Percentiles rank a stretch among this genome's conserved stretches.
Evolutionary conservation across 2,888 invertebrate genomes (phyloP).

Genomic region (Cetonia aurata): DNA sequence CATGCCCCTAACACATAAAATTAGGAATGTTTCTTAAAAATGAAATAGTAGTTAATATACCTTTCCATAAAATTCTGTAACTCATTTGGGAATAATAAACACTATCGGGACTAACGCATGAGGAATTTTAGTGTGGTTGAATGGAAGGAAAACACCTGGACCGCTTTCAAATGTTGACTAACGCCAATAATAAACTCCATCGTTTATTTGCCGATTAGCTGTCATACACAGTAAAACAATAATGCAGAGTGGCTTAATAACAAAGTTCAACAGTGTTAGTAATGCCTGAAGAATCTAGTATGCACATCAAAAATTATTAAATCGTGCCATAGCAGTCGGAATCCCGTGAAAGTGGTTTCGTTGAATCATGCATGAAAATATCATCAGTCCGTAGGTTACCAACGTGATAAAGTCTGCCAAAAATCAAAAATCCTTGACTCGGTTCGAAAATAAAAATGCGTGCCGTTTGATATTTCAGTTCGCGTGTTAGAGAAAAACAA

Average conservation of each 20-base stretch:
- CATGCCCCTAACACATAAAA: too few relatives aligned
- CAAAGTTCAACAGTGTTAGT: neutral
- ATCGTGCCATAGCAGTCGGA: constrained; percentile 11
- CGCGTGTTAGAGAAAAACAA: neutral
- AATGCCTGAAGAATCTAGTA: constrained; percentile 1
- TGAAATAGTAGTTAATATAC: too few relatives aligned
- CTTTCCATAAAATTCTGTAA: too few relatives aligned
- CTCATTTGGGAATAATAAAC: too few relatives aligned
- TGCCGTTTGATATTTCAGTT: constrained; percentile 8
- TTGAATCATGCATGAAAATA: constrained; percentile 26
- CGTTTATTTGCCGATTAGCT: constrained; percentile 8
- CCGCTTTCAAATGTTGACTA: constrained; percentile 8
- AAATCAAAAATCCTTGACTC: constrained; percentile 28
- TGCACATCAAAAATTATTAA: neutral
- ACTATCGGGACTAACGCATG: neutral
- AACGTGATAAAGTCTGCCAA: constrained; percentile 16
- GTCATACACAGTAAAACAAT: neutral
- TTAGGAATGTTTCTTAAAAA: too few relatives aligned
- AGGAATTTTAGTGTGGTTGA: constrained; percentile 8
- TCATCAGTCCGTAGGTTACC: neutral
- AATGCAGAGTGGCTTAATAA: neutral
- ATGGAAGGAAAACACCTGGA: constrained; percentile 10
- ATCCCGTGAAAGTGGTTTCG: constrained; percentile 18
- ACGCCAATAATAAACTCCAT: neutral
- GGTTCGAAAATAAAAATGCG: constrained; percentile 27